Evolutionary conservation across 1,140 invertebrate genomes (phyloP), one percentile per base, ranked within the genome.

Genomic region (Sycophaga agraensis): DNA sequence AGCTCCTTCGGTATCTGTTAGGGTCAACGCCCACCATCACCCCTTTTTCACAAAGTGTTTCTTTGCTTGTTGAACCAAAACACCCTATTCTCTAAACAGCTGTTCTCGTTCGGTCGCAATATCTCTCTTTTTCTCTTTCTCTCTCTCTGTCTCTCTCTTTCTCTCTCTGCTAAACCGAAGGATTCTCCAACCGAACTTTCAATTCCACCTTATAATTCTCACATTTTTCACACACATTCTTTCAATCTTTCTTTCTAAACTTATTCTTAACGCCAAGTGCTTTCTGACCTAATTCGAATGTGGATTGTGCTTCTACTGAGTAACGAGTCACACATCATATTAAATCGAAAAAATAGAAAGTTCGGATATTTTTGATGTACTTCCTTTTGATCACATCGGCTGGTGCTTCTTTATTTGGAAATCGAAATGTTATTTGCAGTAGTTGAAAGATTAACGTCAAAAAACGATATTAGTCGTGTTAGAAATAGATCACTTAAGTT

Each of bases 1-100:
- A 78, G 70, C 69, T 86, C 85, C 84, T 86, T 85, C 81, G 76
- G 79, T 78, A 84, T 84, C 84, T 86, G 84, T 81, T 77, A 54
- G 65, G 81, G 77, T 80, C 77, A 71, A 82, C 76, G 73, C 73
- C 74, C 73, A 76, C 73, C 72, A 77, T 71, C 66, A 69, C 69
- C 69, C 31, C 11, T 34, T 39, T 80, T 75, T 78, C 73, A 78
- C 76, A 72, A 48, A 66, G 58, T 63, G 66, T 68, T 66, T 16
- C 40, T 35, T 58, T n/a, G n/a, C n/a, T n/a, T n/a, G n/a, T n/a
- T n/a, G n/a, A n/a, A n/a, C n/a, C n/a, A n/a, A n/a, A n/a, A n/a
- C n/a, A n/a, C n/a, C n/a, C n/a, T n/a, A n/a, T n/a, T n/a, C n/a
- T n/a, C n/a, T n/a, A n/a, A n/a, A n/a, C n/a, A n/a, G n/a, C n/a